A percentile compares a stretch with the other conserved stretches of the same genome.
phyloP scores from a whole-genome alignment of 2,113 vertebrate genomes.

The Otis tarda region DNA sequence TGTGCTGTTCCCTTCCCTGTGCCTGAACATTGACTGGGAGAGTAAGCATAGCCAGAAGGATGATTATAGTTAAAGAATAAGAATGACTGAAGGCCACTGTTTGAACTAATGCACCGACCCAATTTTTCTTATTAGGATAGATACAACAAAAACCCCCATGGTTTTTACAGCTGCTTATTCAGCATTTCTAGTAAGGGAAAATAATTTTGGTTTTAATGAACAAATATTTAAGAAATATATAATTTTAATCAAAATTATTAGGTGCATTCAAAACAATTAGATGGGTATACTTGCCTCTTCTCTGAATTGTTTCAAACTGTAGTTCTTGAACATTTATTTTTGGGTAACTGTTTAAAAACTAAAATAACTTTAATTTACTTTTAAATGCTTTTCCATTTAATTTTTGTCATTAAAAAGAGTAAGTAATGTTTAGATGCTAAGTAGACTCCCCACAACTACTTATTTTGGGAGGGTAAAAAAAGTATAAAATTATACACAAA shows the following conservation, averaged over 20 bases:
- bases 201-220: background rate
- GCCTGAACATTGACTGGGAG: background rate
- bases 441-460: background rate
- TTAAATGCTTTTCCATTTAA: background rate
- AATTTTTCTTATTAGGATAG: background rate
- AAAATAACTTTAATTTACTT: background rate
- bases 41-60: background rate
- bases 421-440: background rate
- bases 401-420: background rate
- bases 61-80: background rate
- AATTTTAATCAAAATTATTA: background rate
- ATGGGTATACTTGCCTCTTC: background rate
- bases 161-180: background rate
- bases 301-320: background rate
- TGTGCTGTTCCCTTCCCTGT: background rate
- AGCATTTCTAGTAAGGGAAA: background rate
- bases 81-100: background rate
- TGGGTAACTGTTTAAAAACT: background rate
- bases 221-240: background rate
- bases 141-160: background rate
- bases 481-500: background rate
- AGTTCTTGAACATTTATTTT: background rate
- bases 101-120: background rate
- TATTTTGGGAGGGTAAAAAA: rapidly evolving
- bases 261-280: background rate